Conservation (phyloP, 2,113 vertebrate genomes). For the Paedocypris sp. region DNA sequence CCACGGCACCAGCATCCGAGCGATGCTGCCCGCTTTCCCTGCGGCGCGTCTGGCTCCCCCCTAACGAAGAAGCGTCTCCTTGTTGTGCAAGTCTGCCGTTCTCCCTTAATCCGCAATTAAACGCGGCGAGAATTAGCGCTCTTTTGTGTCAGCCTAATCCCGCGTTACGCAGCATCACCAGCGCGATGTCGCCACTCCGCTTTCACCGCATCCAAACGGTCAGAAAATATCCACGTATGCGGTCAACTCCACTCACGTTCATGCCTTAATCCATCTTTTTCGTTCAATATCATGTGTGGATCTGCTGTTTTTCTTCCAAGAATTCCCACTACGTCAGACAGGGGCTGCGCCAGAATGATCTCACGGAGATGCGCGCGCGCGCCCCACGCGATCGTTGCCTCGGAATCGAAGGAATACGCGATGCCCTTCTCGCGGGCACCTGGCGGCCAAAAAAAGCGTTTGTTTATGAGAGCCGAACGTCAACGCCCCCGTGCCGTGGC, state of each 20-base stretch:
- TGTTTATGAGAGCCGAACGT: slow-evolving; percentile 6
- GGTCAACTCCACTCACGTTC: no score
- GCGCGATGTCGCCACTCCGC: not conserved
- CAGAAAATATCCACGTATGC: slow-evolving; percentile 5
- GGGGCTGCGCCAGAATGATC: slow-evolving; percentile 47
- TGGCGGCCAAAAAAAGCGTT: slow-evolving; percentile 2
- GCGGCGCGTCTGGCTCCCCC: slow-evolving; percentile 36
- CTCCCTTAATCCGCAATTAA: slow-evolving; percentile 58
- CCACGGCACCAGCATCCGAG: slow-evolving; percentile 61
- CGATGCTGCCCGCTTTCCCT: slow-evolving; percentile 38
- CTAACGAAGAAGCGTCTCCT: slow-evolving; percentile 54
- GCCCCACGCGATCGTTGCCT: not conserved
- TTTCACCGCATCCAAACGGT: not conserved
- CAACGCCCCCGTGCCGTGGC: slow-evolving; percentile 6
- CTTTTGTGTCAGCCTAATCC: slow-evolving; percentile 51
- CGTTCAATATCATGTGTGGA: slow-evolving; percentile 23
- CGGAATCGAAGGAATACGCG: not conserved
- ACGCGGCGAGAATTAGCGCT: slow-evolving; percentile 47
- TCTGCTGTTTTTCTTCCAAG: slow-evolving; percentile 37
- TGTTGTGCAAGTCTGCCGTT: slow-evolving; percentile 38
- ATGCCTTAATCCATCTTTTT: slow-evolving; percentile 39
- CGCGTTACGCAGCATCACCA: slow-evolving; percentile 17
- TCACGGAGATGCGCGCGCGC: not conserved
- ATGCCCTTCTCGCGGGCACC: not conserved
- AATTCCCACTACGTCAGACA: slow-evolving; percentile 53